These are phyloP conservation scores for Squalus acanthias DNA, from an alignment of 2,797 vertebrate species.

Conservation along the genomic window DNA sequence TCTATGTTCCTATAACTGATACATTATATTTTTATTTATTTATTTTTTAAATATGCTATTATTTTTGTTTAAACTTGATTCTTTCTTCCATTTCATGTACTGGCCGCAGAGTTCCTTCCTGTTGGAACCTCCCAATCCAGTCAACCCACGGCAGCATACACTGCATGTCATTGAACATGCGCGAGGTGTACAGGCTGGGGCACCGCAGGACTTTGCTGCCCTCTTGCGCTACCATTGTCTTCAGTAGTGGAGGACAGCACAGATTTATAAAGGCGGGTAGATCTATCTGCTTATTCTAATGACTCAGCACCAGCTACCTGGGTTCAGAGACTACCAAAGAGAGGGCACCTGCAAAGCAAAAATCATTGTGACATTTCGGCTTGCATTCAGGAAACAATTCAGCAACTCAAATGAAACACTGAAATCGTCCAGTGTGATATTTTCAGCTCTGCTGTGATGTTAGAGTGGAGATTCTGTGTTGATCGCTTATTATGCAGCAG, in stretches of 20 bases:
- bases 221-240: background rate
- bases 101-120: background rate
- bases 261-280: background rate
- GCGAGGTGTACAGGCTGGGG: background rate
- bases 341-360: background rate
- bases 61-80: background rate
- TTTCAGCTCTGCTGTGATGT: background rate
- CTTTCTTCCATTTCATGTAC: background rate
- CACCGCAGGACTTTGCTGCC: background rate
- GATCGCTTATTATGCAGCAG: background rate
- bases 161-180: background rate
- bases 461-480: background rate
- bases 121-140: background rate
- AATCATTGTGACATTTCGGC: background rate
- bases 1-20: too few relatives aligned
- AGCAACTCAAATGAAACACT: background rate
- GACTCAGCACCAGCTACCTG: background rate
- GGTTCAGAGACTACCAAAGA: background rate
- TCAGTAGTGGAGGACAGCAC: background rate
- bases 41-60: background rate
- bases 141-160: background rate
- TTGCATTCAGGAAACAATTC: background rate
- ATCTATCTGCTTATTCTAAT: background rate
- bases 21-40: background rate
- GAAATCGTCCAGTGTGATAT: background rate